These are phyloP conservation scores for Ceyx margarethae DNA, from an alignment of 2,113 vertebrate species.

Conservation along the genomic window DNA sequence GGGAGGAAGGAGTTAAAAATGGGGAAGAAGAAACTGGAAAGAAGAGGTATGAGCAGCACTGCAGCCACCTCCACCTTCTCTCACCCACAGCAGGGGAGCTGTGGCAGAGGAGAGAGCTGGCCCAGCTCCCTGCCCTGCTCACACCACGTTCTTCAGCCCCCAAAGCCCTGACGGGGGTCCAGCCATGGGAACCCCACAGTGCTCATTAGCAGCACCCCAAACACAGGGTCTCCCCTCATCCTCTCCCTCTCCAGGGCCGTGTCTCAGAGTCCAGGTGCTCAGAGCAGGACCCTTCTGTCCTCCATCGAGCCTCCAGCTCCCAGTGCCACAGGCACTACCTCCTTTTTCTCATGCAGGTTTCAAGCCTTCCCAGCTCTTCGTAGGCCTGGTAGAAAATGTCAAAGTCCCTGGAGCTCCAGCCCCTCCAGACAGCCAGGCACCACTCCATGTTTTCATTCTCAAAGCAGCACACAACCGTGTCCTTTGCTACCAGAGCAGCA, in stretches of 20 bases:
- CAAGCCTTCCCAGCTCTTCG: constrained; percentile 87
- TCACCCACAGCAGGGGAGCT: background rate
- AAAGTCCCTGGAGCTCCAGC: constrained; percentile 88
- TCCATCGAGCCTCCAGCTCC: background rate
- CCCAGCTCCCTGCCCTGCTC: background rate
- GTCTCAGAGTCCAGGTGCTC: background rate
- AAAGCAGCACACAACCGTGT: constrained; percentile 91
- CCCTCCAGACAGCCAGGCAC: constrained; percentile 93
- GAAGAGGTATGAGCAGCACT: background rate
- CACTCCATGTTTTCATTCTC: constrained; percentile 79
- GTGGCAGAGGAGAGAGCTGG: background rate
- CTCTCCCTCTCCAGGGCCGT: background rate
- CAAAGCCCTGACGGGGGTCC: background rate
- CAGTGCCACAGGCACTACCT: constrained; percentile 76
- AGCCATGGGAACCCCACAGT: background rate
- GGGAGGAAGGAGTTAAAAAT: background rate
- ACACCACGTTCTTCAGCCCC: background rate
- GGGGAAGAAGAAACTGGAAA: background rate
- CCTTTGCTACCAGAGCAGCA: constrained; percentile 84
- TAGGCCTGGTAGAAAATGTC: constrained; percentile 92
- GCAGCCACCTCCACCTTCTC: background rate
- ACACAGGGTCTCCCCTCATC: background rate
- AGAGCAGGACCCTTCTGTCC: background rate
- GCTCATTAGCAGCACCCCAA: constrained; percentile 61
- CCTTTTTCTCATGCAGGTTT: constrained; percentile 85